A percentile compares a stretch with the other conserved stretches of the same genome.
Conservation (phyloP, 2,113 vertebrate genomes). For the Halcyon malimbica region DNA sequence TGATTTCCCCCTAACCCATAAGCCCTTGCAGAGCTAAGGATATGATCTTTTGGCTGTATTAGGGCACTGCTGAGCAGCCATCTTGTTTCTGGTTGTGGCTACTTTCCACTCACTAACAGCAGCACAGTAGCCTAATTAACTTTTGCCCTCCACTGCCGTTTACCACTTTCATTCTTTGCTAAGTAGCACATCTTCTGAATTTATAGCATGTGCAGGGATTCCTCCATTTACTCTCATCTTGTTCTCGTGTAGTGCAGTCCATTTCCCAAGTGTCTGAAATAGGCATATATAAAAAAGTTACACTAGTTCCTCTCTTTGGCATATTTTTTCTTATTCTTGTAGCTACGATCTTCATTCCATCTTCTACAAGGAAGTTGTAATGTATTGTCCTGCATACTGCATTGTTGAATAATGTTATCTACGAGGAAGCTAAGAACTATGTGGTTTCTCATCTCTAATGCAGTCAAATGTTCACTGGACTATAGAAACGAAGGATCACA, state of each 20-base stretch:
- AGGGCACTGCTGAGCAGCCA: constrained; percentile 69
- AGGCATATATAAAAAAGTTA: neutral
- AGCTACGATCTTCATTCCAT: neutral
- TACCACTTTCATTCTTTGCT: constrained; percentile 63
- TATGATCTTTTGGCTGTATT: constrained; percentile 57
- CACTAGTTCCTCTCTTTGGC: neutral
- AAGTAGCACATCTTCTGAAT: constrained; percentile 50
- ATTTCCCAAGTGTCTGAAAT: neutral
- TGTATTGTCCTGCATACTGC: neutral
- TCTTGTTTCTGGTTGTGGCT: constrained; percentile 71
- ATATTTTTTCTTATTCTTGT: neutral
- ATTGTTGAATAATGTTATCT: neutral
- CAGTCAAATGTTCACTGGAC: neutral
- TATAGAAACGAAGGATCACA: neutral
- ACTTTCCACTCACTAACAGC: constrained; percentile 52
- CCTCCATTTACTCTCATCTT: neutral
- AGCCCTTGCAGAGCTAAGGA: constrained; percentile 79
- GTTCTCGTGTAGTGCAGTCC: neutral
- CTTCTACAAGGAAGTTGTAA: neutral
- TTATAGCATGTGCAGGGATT: neutral
- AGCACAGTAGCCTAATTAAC: constrained; percentile 67
- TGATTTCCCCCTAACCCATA: constrained; percentile 80
- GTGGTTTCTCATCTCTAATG: neutral
- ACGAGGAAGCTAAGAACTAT: neutral
- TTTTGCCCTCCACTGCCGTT: constrained; percentile 60